Base-by-base conservation (phyloP, 2,797 vertebrate species). In the Rallus crepitans region DNA sequence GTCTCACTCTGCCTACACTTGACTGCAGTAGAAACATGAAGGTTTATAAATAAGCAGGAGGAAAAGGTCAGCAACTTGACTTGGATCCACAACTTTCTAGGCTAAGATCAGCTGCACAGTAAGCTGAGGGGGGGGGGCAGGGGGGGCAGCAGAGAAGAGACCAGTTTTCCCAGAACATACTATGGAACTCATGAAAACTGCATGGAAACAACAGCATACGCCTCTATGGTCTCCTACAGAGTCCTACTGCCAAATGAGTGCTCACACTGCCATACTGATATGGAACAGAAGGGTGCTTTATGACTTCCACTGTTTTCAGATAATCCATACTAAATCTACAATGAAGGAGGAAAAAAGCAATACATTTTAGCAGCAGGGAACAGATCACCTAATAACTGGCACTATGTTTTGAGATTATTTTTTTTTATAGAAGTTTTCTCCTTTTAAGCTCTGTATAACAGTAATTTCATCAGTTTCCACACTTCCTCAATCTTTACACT, bases 251-350 rank as follows among this genome's bases (percentile, higher is more conserved):
- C 56, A 37, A 50, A 12, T 7, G 5, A 82, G 31, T 9, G 15
- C 15, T 57, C 30, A 28, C 4, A 28, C 8, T 75, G 45, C 20
- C 52, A 59, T 0, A 1, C 0, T 3, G 0, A 50, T 27, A 35
- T 0, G 2, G 8, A 59, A 53, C 7, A 75, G 23, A 80, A 64
- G 3, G 7, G 14, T 3, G 21, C 15, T 70, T 68, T 21, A 60
- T 39, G 89, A 3, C 14, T 68, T 16, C 17, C 19, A 35, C 11
- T 14, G 9, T 23, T 56, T 63, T 37, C 59, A 83, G 31, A 11
- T 9, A 40, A 39, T 25, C 33, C 13, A 9, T 9, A 37, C 4
- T 55, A 60, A 37, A 63, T 9, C 24, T 31, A 39, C 18, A 53
- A 8, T 2, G 4, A 68, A 9, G 7, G 13, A n/a, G 28, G 11